Percentiles rank a stretch among this genome's conserved stretches.
Conservation (phyloP, 2,888 invertebrate species). For the Cecidostiba fungosa region DNA sequence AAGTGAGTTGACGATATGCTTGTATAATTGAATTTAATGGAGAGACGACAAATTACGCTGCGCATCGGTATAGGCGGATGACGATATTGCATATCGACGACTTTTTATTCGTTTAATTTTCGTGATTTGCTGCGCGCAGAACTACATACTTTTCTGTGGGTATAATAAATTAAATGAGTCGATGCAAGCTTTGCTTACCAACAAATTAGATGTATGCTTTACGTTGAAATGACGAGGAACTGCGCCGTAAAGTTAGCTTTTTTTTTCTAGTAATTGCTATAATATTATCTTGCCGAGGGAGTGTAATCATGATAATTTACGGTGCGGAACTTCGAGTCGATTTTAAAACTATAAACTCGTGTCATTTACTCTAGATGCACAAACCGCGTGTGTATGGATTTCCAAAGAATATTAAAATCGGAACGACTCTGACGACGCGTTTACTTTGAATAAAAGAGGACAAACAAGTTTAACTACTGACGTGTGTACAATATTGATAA, state of each 20-base stretch:
- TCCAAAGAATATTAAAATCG: background rate
- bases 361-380: background rate
- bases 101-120: background rate
- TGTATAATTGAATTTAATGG: background rate
- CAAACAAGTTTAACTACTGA: background rate
- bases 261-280: background rate
- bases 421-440: background rate
- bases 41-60: no score
- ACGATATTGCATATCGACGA: no score
- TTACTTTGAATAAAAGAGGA: background rate
- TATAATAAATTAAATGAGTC: no score
- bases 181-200: background rate
- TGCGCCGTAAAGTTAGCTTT: background rate
- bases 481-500: no score
- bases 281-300: background rate
- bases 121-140: background rate
- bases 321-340: slow-evolving; percentile 4
- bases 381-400: background rate
- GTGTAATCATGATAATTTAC: slow-evolving; percentile 24
- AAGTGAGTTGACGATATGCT: background rate
- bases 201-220: background rate
- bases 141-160: background rate
- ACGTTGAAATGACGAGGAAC: background rate
- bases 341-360: slow-evolving; percentile 2
- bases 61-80: no score